Evolutionary conservation across 2,113 vertebrate genomes (phyloP), one percentile per base, ranked within the genome.

Genomic region (Scomber scombrus): DNA sequence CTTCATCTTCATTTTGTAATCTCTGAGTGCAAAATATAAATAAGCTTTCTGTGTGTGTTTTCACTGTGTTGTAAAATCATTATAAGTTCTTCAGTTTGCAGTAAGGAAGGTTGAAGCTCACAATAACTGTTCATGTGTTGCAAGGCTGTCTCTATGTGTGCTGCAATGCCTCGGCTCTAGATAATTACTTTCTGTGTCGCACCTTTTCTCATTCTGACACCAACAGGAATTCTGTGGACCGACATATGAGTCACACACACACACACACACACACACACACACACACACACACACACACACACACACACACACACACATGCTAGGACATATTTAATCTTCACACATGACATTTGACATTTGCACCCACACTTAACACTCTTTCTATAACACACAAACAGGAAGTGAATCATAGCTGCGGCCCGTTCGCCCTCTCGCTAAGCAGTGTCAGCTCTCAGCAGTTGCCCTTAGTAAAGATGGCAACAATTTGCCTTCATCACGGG

Each of bases 401-500:
- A 15, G 31, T 61, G 16, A 43, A 18, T 57, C 23, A 21, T 12
- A 0, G 3, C 34, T 12, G 6, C 6, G 10, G 5, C 18, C 26
- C 9, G 15, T 43, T 45, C 2, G 3, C 46, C 15, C 23, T 65
- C 34, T 11, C 7, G 16, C 54, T 46, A 7, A 19, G 31, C 61
- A 9, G 45, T 40, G 19, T 26, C 54, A 57, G 58, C 58, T 43
- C 62, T 50, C 29, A 3, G 56, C 46, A 1, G 18, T 49, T 68
- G 40, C 50, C 63, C 50, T 66, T 23, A 12, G 64, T 70, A 51
- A 64, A 81, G 51, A 64, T 45, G 71, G 12, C 29, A 16, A 71
- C 31, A 58, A 46, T 58, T 58, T 7, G 29, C 11, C 29, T 19
- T 50, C 43, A 18, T 81, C 8, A 1, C 13, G 15, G 13, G 19